Evolutionary conservation across 2,888 invertebrate species (phyloP).

Genomic region (Girardia tigrina): DNA sequence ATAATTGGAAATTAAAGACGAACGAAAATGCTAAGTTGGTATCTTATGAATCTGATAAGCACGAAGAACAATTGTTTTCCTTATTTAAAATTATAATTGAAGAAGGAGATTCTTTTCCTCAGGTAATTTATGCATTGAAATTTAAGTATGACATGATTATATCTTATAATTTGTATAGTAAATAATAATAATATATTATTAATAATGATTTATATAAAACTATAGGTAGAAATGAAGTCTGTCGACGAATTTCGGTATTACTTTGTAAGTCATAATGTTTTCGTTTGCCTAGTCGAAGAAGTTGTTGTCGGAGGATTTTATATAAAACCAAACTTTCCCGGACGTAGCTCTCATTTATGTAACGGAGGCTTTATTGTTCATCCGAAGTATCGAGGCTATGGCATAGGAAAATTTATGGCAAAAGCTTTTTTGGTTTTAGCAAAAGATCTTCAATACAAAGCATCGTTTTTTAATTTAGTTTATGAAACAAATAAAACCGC

Average conservation of each 20-base stretch:
- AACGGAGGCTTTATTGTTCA: conserved; percentile 40
- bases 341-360: conserved; percentile 40
- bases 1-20: background rate
- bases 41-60: background rate
- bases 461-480: conserved; percentile 40
- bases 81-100: conserved; percentile 29
- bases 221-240: too few species aligned
- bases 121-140: background rate
- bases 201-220: too few species aligned
- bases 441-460: conserved; percentile 40
- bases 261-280: conserved; percentile 39
- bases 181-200: too few species aligned
- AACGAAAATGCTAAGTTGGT: background rate
- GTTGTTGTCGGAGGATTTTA: conserved; percentile 40
- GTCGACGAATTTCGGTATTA: conserved; percentile 39
- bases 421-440: conserved; percentile 39
- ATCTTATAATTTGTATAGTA: too few species aligned
- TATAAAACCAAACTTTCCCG: conserved; percentile 41
- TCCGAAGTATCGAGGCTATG: conserved; percentile 37
- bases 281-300: conserved; percentile 38
- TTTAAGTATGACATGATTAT: too few species aligned
- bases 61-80: conserved; percentile 16
- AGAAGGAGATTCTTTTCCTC: conserved; percentile 32
- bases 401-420: conserved; percentile 39
- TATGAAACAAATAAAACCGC: conserved; percentile 39